Percentiles rank a stretch among this genome's conserved stretches.
Conservation (phyloP, 2,113 vertebrate genomes). For the Passer montanus region DNA sequence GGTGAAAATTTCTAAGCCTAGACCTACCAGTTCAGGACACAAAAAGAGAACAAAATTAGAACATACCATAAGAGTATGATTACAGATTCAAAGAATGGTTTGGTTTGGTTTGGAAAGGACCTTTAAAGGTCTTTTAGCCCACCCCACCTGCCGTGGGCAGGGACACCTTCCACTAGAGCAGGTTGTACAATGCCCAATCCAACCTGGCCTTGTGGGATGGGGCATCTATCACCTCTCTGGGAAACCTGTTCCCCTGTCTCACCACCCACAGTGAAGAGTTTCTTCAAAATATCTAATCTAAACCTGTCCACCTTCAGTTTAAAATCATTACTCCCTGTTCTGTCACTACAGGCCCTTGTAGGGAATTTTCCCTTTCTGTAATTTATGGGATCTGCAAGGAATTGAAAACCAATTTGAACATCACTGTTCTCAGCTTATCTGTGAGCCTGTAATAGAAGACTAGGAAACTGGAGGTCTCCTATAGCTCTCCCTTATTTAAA, state of each 20-base stretch:
- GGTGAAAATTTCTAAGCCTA: background rate
- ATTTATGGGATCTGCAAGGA: background rate
- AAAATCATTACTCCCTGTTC: background rate
- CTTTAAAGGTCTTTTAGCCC: background rate
- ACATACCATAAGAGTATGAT: background rate
- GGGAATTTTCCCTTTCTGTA: background rate
- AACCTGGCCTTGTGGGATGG: background rate
- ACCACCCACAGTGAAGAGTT: background rate
- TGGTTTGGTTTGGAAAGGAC: background rate
- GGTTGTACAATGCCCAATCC: background rate
- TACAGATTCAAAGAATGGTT: background rate
- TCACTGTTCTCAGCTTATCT: background rate
- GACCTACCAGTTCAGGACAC: background rate
- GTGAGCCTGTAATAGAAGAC: rapidly evolving
- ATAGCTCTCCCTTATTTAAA: background rate
- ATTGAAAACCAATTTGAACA: background rate
- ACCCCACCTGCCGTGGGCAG: too few species aligned
- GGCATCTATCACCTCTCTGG: background rate
- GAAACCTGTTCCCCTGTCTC: background rate
- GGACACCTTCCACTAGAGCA: background rate
- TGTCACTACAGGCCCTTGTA: rapidly evolving
- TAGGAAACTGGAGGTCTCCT: background rate
- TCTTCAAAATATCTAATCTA: background rate
- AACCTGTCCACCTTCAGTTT: background rate
- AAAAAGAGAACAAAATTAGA: background rate